Base-by-base conservation (phyloP, 2,113 vertebrate species). In the Salvelinus namaycush region DNA sequence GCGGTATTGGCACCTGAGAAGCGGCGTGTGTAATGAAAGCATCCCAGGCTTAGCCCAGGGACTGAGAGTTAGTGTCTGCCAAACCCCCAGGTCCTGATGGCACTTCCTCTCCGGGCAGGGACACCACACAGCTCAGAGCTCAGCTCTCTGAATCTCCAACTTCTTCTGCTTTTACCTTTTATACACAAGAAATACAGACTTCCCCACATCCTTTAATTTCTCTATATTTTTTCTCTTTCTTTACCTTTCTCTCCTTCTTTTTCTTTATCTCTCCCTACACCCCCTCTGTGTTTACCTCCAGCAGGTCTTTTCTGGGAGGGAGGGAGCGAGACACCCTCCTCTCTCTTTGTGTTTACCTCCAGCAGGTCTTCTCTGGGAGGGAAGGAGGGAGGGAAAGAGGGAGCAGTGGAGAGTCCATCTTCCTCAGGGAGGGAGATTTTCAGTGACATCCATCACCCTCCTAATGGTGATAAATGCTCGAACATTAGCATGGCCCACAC, bases 401-500 rank as follows among this genome's bases (percentile, higher is more conserved):
- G 39, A 44, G 39, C 13, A 5, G n/a, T 3, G 44, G 49, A 71
- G 44, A 34, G 27, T 51, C 64, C 67, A 66, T 44, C 60, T 48
- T 84, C 81, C 74, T 72, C 12, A 27, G 79, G 81, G 78, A 83
- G 72, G 77, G 81, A 84, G 69, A 81, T 64, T 72, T 79, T 62
- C 4, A n/a, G 72, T 48, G n/a, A 59, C 48, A 60, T 88, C 82
- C 77, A 86, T 86, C 85, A 84, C 72, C 48, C 14, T 65, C 67
- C 72, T 88, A 87, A 87, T 86, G 67, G 77, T 88, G 84, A 90
- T 81, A 69, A 86, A 88, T 86, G 77, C 44, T 48, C 66, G 74
- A 70, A 83, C 79, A 86, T 88, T 82, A 88, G 72, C 68, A 87
- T 78, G 76, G 78, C 51, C 68, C 44, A 73, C 80, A 70, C 66